Evolutionary conservation across 1,140 invertebrate genomes (phyloP).

Genomic region (Hylaeus anthracinus): DNA sequence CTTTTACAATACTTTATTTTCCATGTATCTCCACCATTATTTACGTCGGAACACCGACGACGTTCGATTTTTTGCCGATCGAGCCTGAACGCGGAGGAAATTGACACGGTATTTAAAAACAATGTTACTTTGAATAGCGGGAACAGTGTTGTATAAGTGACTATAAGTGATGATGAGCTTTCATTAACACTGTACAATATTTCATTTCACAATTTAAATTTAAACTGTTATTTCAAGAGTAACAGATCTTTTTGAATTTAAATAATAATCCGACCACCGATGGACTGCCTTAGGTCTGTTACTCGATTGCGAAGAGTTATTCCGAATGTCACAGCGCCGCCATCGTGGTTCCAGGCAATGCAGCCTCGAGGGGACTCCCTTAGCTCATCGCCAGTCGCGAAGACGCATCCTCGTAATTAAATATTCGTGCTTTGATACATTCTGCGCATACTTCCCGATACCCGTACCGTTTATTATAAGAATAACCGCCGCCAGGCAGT

Average conservation of each 20-base stretch:
- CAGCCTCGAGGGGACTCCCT: neutral
- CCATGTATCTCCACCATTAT: neutral
- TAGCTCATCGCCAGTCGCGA: neutral
- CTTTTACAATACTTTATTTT: constrained; percentile 19
- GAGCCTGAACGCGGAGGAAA: neutral
- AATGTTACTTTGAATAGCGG: too few species aligned
- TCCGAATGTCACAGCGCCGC: neutral
- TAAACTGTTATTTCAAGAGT: too few species aligned
- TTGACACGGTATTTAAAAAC: too few species aligned
- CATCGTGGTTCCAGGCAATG: neutral
- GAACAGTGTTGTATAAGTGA: too few species aligned
- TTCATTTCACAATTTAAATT: too few species aligned
- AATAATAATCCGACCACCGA: too few species aligned
- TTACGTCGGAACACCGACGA: constrained; percentile 6
- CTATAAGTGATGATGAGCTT: too few species aligned
- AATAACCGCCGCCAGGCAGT: neutral
- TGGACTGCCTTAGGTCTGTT: too few species aligned
- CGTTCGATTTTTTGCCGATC: neutral
- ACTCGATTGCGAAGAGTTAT: too few species aligned
- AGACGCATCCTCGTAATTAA: constrained; percentile 45
- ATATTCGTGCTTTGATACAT: constrained; percentile 11
- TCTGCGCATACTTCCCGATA: neutral
- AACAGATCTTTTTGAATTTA: too few species aligned
- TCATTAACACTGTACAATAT: too few species aligned
- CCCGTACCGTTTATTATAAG: neutral